Evolutionary conservation across 1,140 invertebrate species (phyloP), one percentile per base, ranked within the genome.

Genomic region (Venustaconcha ellipsiformis): DNA sequence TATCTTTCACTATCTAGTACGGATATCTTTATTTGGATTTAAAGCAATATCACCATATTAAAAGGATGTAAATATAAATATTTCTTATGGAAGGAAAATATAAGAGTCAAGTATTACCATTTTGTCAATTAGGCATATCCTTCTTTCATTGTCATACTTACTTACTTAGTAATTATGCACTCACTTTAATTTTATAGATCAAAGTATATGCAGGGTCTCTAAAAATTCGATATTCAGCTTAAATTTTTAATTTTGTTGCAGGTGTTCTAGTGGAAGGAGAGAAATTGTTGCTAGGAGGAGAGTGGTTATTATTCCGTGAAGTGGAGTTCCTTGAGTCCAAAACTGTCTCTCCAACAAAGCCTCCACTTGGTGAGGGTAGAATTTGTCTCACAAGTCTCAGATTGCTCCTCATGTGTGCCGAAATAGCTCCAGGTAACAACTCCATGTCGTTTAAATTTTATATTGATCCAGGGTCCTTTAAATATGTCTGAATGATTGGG

Each of bases 191-290:
- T 8, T 30, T 26, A 55, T 8, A 67, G 23, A n/a, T 68, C 55
- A 48, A 56, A 0, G 48, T 4, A 67, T 2, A 2, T 48, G 14
- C 55, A 57, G 23, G 8, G 15, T 68, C 18, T 23, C 57, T 26
- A 57, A n/a, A 14, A 48, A 4, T 57, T 56, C 13, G 26, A 11
- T 57, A 57, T 57, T 5, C 64, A 48, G 26, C 17, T 30, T 15
- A 57, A 14, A 59, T 20, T 64, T 20, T 67, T 78, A 15, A 18
- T n/a, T 15, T 72, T 70, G 14, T 63, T 30, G 2, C 72, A 86
- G 84, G 84, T 60, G 82, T 86, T 80, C 71, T 86, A 18, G 67
- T 81, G 15, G 76, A 83, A 17, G 82, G 82, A 14, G 82, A 83
- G 65, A 60, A 72, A 37, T 37, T 83, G 13, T 69, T 83, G 18